phyloP scores from a whole-genome alignment of 1,140 invertebrate genomes.

The Diabrotica virgifera region DNA sequence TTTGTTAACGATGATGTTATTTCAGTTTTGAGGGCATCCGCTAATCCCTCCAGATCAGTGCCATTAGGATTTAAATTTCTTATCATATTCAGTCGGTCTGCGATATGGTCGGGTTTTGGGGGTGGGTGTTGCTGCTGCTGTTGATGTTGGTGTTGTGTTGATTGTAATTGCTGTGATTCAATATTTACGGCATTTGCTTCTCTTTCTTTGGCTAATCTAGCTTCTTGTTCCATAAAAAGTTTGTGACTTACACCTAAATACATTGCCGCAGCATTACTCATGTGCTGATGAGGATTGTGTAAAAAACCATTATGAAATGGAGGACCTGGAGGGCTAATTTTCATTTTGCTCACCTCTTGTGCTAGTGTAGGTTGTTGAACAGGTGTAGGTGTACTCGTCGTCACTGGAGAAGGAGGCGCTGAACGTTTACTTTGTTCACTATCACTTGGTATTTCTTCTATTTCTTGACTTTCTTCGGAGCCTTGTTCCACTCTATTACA shows the following conservation, averaged over 20 bases:
- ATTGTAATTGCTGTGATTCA: slow-evolving; percentile 44
- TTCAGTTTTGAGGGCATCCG: slow-evolving; percentile 86
- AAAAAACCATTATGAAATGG: slow-evolving; percentile 50
- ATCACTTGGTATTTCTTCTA: slow-evolving; percentile 69
- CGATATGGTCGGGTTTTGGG: slow-evolving; percentile 50
- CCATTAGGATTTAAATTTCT: slow-evolving; percentile 60
- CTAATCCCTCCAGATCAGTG: slow-evolving; percentile 79
- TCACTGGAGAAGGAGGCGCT: slow-evolving; percentile 59
- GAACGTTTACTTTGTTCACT: slow-evolving; percentile 57
- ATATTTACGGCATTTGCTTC: slow-evolving; percentile 51
- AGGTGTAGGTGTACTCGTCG: slow-evolving; percentile 55
- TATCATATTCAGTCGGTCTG: slow-evolving; percentile 63
- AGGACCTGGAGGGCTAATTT: slow-evolving; percentile 57
- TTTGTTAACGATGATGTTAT: slow-evolving; percentile 78
- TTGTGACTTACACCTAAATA: slow-evolving; percentile 70
- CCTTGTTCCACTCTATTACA: slow-evolving; percentile 79
- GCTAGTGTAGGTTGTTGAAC: slow-evolving; percentile 58
- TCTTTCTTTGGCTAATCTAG: slow-evolving; percentile 65
- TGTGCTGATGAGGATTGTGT: slow-evolving; percentile 56
- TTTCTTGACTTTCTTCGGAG: slow-evolving; percentile 65
- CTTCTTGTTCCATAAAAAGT: slow-evolving; percentile 73
- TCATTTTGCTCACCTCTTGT: slow-evolving; percentile 70
- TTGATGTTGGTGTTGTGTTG: slow-evolving; percentile 49
- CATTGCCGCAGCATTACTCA: slow-evolving; percentile 70
- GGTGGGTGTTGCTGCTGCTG: slow-evolving; percentile 50